phyloP scores from a whole-genome alignment of 2,113 vertebrate genomes.

The Urocolius indicus region DNA sequence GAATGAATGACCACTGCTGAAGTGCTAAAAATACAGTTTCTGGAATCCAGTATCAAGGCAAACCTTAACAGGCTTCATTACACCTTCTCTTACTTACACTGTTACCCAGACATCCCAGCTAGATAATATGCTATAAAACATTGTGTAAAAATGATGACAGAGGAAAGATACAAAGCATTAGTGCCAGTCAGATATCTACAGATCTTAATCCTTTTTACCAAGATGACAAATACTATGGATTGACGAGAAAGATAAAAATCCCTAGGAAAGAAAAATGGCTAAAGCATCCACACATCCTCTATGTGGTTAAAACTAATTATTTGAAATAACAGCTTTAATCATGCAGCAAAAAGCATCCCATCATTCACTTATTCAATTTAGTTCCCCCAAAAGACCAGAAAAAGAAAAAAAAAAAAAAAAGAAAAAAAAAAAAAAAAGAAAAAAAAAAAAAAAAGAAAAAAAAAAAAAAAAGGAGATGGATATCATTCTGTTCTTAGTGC shows the following conservation, averaged over 20 bases:
- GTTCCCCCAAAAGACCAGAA: neutral
- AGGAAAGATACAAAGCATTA: neutral
- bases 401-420: neutral
- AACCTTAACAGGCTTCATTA: neutral
- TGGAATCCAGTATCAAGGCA: neutral
- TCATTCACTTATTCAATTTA: neutral
- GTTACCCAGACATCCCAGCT: neutral
- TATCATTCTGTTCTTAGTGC: neutral
- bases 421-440: neutral
- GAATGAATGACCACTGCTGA: neutral
- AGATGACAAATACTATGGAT: neutral
- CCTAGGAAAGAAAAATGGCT: neutral
- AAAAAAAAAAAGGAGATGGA: neutral
- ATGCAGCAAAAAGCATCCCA: neutral
- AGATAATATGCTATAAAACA: neutral
- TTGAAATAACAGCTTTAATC: neutral
- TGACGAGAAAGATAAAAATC: neutral
- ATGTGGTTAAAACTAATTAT: neutral
- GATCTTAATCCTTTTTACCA: conserved; percentile 31
- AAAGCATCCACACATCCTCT: neutral
- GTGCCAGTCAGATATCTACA: neutral
- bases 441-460: neutral
- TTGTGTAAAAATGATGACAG: neutral
- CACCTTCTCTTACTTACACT: neutral
- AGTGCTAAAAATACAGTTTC: neutral